phyloP scores from a whole-genome alignment of 2,113 vertebrate genomes.

The Tragelaphus imberbis region DNA sequence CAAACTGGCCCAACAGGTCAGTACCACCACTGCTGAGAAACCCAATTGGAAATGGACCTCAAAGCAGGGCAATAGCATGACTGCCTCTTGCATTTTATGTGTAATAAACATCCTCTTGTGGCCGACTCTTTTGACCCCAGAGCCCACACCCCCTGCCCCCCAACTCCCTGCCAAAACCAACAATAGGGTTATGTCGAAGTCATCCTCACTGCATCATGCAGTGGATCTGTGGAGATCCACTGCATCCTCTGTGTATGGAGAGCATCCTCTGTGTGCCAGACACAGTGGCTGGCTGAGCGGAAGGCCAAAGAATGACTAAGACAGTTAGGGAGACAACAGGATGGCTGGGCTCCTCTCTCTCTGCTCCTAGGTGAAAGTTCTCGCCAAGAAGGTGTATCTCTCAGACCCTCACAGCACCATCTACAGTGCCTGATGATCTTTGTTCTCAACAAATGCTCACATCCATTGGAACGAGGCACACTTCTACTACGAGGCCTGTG shows the following conservation, averaged over 20 bases:
- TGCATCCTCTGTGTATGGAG: no score
- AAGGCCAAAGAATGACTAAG: background rate
- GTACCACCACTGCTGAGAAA: background rate
- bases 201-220: no score
- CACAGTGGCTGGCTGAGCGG: background rate
- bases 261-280: background rate
- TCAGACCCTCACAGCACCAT: background rate
- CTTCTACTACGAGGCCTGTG: background rate
- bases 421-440: background rate
- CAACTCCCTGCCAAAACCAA: no score
- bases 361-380: background rate
- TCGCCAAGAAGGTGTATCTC: background rate
- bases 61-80: accelerated
- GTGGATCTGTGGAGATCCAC: no score
- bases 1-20: background rate
- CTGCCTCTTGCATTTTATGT: background rate
- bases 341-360: background rate
- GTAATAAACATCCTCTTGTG: background rate
- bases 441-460: background rate
- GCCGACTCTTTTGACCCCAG: no score
- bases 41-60: no score
- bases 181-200: no score
- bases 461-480: accelerated
- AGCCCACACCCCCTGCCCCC: no score
- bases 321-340: background rate